Evolutionary conservation across 2,113 vertebrate genomes (phyloP).

Genomic region (Macquaria ambigua): DNA sequence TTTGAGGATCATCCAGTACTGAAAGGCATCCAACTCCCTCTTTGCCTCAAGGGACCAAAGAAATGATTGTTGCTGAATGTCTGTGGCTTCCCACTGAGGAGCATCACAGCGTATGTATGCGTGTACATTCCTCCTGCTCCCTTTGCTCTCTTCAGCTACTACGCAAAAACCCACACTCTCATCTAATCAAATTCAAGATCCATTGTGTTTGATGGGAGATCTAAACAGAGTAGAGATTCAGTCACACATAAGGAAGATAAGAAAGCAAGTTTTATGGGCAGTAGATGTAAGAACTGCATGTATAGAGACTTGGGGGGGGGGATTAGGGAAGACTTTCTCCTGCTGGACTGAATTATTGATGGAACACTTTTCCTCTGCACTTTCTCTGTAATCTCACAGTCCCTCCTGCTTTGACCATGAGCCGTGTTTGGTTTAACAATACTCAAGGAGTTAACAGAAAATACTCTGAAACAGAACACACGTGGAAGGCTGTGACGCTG

Average conservation of each 20-base stretch:
- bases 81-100: conserved; percentile 56
- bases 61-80: conserved; percentile 45
- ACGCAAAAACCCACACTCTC: conserved; percentile 45
- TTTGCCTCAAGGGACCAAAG: conserved; percentile 47
- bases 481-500: not conserved
- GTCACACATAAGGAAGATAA: not conserved
- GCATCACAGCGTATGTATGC: conserved; percentile 25
- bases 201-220: conserved; percentile 22
- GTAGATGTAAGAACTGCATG: not conserved
- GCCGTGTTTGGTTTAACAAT: conserved; percentile 5
- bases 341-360: conserved; percentile 40
- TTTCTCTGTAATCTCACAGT: not conserved
- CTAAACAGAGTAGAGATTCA: conserved; percentile 29
- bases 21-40: conserved; percentile 47
- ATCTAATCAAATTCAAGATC: conserved; percentile 39
- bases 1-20: conserved; percentile 8
- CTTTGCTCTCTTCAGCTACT: conserved; percentile 31
- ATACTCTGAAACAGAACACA: not conserved
- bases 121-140: conserved; percentile 48
- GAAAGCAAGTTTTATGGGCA: not conserved
- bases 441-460: not conserved
- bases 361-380: conserved; percentile 16
- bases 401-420: not conserved
- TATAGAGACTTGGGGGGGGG: not conserved
- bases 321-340: not conserved